These are phyloP conservation scores for Chouioia cunea DNA, from an alignment of 2,888 invertebrate genomes.

Conservation along the genomic window DNA sequence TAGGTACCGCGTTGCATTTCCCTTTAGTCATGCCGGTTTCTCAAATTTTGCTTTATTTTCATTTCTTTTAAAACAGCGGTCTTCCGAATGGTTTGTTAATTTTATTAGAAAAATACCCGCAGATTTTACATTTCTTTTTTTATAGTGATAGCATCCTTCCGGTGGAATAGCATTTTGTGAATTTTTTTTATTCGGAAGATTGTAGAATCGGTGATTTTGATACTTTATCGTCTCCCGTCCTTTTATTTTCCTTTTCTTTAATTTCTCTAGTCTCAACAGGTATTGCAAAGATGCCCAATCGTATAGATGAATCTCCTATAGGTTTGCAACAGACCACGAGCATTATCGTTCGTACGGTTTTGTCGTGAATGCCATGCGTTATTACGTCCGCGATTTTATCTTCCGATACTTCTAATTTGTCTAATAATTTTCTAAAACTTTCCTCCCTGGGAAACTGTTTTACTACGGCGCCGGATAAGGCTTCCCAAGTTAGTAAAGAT, in stretches of 20 bases:
- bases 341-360: slow-evolving; percentile 33
- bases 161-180: no score
- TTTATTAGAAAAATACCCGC: no score
- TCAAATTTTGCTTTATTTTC: slow-evolving; percentile 11
- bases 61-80: slow-evolving; percentile 8
- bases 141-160: slow-evolving; percentile 11
- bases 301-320: slow-evolving; percentile 38
- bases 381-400: slow-evolving; percentile 42
- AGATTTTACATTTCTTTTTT: slow-evolving; percentile 24
- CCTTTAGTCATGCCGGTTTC: slow-evolving; percentile 9
- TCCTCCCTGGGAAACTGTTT: slow-evolving; percentile 46
- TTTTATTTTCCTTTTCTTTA: not conserved
- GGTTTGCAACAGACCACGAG: slow-evolving; percentile 30
- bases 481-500: slow-evolving; percentile 39
- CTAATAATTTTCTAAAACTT: slow-evolving; percentile 43
- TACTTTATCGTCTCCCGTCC: not conserved
- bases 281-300: slow-evolving; percentile 27
- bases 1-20: not conserved
- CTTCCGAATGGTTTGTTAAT: slow-evolving; percentile 8
- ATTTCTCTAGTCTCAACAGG: not conserved
- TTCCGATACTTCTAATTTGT: slow-evolving; percentile 45
- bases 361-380: slow-evolving; percentile 48
- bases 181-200: no score
- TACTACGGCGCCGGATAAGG: slow-evolving; percentile 37
- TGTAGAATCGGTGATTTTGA: no score